Conservation (phyloP, 2,113 vertebrate genomes). For the Salminus brasiliensis region DNA sequence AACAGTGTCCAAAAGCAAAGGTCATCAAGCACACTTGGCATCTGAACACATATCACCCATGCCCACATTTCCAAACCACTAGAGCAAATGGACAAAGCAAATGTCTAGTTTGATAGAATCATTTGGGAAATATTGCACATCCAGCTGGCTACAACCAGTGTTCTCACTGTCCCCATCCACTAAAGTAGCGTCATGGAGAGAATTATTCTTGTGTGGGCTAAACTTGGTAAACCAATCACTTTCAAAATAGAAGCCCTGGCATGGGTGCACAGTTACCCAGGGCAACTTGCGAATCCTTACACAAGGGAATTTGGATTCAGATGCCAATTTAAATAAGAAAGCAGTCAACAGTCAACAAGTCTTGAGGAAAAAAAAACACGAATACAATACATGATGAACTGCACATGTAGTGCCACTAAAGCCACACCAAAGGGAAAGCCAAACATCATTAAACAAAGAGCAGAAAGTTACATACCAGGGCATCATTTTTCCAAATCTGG, state of each 20-base stretch:
- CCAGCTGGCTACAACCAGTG: background rate
- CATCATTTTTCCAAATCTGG: conserved; percentile 88
- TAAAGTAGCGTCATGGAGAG: conserved; percentile 3
- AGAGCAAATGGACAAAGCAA: conserved; percentile 26
- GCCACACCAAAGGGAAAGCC: background rate
- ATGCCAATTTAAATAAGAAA: background rate
- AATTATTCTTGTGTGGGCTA: background rate
- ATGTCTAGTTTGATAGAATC: conserved; percentile 20
- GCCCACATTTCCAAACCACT: conserved; percentile 25
- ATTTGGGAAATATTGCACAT: conserved; percentile 8
- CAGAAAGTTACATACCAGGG: conserved; percentile 83
- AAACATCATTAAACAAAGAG: background rate
- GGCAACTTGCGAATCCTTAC: background rate
- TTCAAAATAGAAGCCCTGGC: background rate
- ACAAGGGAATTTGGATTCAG: background rate
- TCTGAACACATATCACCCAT: background rate
- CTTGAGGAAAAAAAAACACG: background rate
- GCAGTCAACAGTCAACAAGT: background rate
- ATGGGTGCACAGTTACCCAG: background rate
- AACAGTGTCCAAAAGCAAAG: conserved; percentile 12
- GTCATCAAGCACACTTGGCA: conserved; percentile 2
- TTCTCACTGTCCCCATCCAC: background rate
- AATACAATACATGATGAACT: background rate
- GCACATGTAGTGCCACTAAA: background rate
- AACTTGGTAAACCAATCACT: conserved; percentile 1